These are phyloP conservation scores for Zaprionus lachaisei DNA, from an alignment of 1,140 invertebrate genomes.

Conservation along the genomic window DNA sequence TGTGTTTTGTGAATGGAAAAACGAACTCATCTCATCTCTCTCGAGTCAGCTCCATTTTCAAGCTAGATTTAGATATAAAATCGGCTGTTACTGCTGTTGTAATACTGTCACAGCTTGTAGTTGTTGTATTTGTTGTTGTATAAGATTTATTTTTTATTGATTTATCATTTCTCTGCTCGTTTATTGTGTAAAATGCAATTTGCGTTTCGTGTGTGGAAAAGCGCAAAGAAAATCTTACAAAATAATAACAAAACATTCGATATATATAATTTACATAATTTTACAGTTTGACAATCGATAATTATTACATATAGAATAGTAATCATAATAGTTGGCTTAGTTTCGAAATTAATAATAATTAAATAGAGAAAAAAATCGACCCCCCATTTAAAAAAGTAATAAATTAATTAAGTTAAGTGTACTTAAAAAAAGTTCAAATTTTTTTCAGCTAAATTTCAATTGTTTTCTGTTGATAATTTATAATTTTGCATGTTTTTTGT, in stretches of 20 bases:
- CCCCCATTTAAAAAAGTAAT: slow-evolving; percentile 19
- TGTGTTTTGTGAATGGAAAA: slow-evolving; percentile 29
- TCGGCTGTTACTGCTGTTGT: slow-evolving; percentile 38
- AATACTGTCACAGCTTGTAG: slow-evolving; percentile 55
- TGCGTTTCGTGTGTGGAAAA: slow-evolving; percentile 20
- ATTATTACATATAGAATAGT: slow-evolving; percentile 36
- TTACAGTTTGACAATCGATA: slow-evolving; percentile 17
- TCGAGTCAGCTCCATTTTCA: not conserved
- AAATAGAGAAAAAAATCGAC: not conserved
- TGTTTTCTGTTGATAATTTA: not conserved
- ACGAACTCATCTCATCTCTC: slow-evolving; percentile 1
- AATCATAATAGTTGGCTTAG: slow-evolving; percentile 44
- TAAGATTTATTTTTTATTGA: slow-evolving; percentile 72
- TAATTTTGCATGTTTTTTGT: slow-evolving; percentile 10
- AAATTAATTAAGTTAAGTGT: slow-evolving; percentile 33
- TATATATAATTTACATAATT: slow-evolving; percentile 46
- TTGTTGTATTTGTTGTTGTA: slow-evolving; percentile 38
- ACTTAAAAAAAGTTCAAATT: slow-evolving; percentile 5
- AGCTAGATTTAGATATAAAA: slow-evolving; percentile 16
- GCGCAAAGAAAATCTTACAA: slow-evolving; percentile 63
- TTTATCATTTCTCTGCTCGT: slow-evolving; percentile 56
- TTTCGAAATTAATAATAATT: slow-evolving; percentile 4
- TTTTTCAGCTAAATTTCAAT: slow-evolving; percentile 16
- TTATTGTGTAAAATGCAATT: slow-evolving; percentile 38
- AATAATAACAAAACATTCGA: slow-evolving; percentile 83